Conservation (phyloP, 2,888 invertebrate genomes). For the Lithosia quadra region DNA sequence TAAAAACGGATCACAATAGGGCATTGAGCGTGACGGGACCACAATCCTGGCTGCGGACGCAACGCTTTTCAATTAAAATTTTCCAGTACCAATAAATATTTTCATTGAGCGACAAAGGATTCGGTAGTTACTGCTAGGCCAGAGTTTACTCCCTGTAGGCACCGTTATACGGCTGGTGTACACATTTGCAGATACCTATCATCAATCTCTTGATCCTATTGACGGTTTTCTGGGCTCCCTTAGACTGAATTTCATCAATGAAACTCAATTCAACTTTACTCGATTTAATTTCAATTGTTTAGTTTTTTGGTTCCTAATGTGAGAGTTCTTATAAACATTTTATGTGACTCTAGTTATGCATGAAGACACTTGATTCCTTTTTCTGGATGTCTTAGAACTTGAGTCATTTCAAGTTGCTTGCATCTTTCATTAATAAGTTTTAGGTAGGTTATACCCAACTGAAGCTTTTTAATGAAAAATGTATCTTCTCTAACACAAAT, state of each 20-base stretch:
- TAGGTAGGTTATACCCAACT: background rate
- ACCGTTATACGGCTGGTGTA: background rate
- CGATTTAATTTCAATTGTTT: background rate
- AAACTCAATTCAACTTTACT: background rate
- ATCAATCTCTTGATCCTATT: background rate
- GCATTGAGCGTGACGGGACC: conserved; percentile 52
- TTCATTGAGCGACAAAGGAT: conserved; percentile 53
- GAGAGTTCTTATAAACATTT: no score
- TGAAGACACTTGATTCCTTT: background rate
- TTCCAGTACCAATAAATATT: conserved; percentile 53
- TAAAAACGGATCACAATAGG: conserved; percentile 59
- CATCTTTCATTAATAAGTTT: background rate
- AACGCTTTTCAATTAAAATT: conserved; percentile 57
- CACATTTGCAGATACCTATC: background rate
- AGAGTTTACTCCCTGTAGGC: conserved; percentile 9
- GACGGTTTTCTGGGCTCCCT: background rate
- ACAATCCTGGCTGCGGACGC: conserved; percentile 42
- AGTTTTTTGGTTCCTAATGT: no score
- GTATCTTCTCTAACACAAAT: no score
- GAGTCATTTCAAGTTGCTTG: background rate
- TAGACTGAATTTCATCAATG: background rate
- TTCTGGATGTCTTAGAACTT: no score
- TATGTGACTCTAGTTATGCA: background rate
- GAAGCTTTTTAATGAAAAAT: background rate
- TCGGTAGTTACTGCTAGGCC: conserved; percentile 43